Evolutionary conservation across 2,797 vertebrate genomes (phyloP), one percentile per base, ranked within the genome.

Genomic region (Pachyuromys duprasi): DNA sequence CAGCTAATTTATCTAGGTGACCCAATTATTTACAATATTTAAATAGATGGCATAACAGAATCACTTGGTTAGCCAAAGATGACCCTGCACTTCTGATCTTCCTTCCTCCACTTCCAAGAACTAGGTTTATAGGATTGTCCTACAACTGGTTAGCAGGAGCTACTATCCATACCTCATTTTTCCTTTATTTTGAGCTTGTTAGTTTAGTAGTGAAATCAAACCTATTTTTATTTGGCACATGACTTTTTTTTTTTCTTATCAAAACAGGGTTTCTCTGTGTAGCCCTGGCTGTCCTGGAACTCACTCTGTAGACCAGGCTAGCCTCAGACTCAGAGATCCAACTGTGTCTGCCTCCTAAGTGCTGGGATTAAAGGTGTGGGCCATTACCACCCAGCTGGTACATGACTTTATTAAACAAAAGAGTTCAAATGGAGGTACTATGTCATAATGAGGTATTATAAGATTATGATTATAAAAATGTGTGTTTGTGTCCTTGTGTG

Each of bases 1-100:
- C 90, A 92, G 76, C 76, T 96, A 92, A 33, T 97, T 96, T 94
- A 90, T 67, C 91, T 96, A 75, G 45, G 87, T 96, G 96, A 75
- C 96, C 31, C 94, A 90, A 36, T 89, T 89, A 49, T 76, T 75
- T 70, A 62, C 72, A 74, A 86, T 92, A 63, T 81, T 90, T 93
- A 93, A 97, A 89, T 89, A 96, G 91, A 86, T 97, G 95, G 95
- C 26, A 87, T 20, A 89, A 69, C 75, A 91, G 36, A 93, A 69
- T 93, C 15, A 81, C 17, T 53, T 22, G 26, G n/a, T 39, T 87
- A 74, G 86, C 69, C 17, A 87, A 60, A 45, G 53, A 33, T 87
- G 53, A 20, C 69, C 86, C 55, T 74, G 67, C 57, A 57, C 53
- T 86, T 70, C 45, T 28, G 65, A 17, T 70, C 78, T 31, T 67